phyloP scores from a whole-genome alignment of 2,113 vertebrate species.

The Muntiacus muntjak region DNA sequence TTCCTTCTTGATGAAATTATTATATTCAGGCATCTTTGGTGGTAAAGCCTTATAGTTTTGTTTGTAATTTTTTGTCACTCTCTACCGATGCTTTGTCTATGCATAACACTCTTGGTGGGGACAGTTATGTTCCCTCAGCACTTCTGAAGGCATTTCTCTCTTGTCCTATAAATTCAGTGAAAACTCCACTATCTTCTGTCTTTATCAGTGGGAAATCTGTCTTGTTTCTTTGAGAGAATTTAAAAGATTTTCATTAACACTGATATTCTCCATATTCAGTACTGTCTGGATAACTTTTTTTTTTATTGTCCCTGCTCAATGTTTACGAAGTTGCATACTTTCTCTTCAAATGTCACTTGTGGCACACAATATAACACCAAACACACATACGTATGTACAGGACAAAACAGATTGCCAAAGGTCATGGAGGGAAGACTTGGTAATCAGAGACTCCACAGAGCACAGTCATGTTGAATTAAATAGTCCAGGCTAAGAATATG shows the following conservation, averaged over 20 bases:
- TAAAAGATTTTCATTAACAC: not conserved
- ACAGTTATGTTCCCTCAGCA: not conserved
- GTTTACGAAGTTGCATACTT: not conserved
- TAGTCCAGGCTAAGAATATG: not conserved
- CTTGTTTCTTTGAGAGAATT: not conserved
- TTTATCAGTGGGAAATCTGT: not conserved
- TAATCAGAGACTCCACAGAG: not conserved
- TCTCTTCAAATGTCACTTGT: not conserved
- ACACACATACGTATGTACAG: not conserved
- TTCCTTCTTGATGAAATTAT: not conserved
- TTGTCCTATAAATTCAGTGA: not conserved
- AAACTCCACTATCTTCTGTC: not conserved
- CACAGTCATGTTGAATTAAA: not conserved
- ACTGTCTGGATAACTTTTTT: not conserved
- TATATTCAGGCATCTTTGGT: not conserved
- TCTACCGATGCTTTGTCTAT: not conserved
- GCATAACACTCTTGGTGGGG: not conserved
- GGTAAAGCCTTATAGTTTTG: not conserved
- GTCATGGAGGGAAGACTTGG: not conserved
- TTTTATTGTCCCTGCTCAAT: not conserved
- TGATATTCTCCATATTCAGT: not conserved
- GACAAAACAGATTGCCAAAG: too few relatives aligned
- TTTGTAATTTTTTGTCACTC: not conserved
- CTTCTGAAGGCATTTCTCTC: not conserved
- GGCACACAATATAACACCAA: not conserved